These are phyloP conservation scores for Vanacampus margaritifer DNA, from an alignment of 2,113 vertebrate genomes.

Conservation along the genomic window DNA sequence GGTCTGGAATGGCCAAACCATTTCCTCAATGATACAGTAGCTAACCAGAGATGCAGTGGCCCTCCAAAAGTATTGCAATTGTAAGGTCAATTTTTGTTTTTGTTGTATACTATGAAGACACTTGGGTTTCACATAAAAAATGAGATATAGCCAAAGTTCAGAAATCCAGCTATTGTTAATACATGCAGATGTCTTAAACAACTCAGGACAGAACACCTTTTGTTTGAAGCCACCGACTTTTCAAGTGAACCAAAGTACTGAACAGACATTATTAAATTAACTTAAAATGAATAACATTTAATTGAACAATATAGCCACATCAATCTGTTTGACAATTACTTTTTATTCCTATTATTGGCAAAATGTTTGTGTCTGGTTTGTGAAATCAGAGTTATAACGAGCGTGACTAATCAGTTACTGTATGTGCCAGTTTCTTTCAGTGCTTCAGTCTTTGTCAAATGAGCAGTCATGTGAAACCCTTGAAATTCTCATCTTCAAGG, in stretches of 20 bases:
- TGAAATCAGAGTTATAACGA: slow-evolving; percentile 1
- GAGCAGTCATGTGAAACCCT: slow-evolving; percentile 36
- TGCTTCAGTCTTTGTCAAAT: slow-evolving; percentile 17
- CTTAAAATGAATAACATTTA: no score
- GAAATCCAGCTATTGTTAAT: no score
- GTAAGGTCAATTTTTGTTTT: no score
- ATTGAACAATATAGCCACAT: not conserved
- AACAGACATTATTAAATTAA: no score
- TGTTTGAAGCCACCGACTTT: no score
- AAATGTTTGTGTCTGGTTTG: not conserved
- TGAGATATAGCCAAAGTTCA: no score
- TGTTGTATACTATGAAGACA: no score
- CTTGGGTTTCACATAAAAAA: no score
- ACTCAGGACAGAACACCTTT: no score
- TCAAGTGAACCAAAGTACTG: no score
- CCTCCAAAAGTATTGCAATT: no score
- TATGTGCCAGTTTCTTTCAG: slow-evolving; percentile 9
- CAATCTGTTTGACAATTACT: not conserved
- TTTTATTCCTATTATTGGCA: not conserved
- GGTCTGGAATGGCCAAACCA: slow-evolving; percentile 46
- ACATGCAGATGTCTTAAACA: no score
- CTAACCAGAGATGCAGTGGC: slow-evolving; percentile 27
- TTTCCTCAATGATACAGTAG: slow-evolving; percentile 38
- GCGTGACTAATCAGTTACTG: slow-evolving; percentile 2
- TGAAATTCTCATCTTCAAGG: slow-evolving; percentile 41